Base-by-base conservation (phyloP, 1,140 invertebrate species). In the Phymorhynchus buccinoides region DNA sequence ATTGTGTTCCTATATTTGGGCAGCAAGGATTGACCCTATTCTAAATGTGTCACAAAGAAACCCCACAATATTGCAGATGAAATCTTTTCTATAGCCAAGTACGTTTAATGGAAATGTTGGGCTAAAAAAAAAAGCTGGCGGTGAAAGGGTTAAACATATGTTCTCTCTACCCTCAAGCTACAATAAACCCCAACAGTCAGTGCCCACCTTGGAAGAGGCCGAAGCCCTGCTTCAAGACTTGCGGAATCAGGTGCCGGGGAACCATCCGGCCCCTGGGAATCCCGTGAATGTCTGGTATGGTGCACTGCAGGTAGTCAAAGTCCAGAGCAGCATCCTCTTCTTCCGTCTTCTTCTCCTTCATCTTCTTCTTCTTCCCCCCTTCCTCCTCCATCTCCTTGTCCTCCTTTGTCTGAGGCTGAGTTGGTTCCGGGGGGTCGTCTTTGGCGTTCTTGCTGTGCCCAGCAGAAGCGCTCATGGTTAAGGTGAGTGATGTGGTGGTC, bases 181-280 rank as follows among this genome's bases (percentile, higher is more conserved):
- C n/a, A n/a, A n/a, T n/a, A n/a, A n/a, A n/a, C n/a, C n/a, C n/a
- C n/a, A n/a, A n/a, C n/a, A n/a, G n/a, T n/a, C n/a, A n/a, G n/a
- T n/a, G 9, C 32, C 16, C 7, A 83, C 81, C 81, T n/a, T 71
- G 81, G 32, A 83, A 83, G 39, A 86, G 22, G 16, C 85, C 85
- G 68, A 84, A 86, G 0, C 52, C 75, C 9, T 86, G 81, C 39
- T 82, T 77, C 39, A 83, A 56, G 62, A 83, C 56, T 0, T n/a
- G 37, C 2, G 56, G 66, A 9, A 83, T 66, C n/a, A 83, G 81
- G 37, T 83, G 62, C 9, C 81, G 22, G n/a, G 81, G 66, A n/a
- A 83, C 81, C 35, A 83, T 30, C 37, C 81, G 81, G 14, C 81
- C 81, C n/a, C 66, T 14, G 2, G 81, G 81, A 0, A 42, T 44